phyloP scores from a whole-genome alignment of 2,797 vertebrate genomes.

The Erithacus rubecula region DNA sequence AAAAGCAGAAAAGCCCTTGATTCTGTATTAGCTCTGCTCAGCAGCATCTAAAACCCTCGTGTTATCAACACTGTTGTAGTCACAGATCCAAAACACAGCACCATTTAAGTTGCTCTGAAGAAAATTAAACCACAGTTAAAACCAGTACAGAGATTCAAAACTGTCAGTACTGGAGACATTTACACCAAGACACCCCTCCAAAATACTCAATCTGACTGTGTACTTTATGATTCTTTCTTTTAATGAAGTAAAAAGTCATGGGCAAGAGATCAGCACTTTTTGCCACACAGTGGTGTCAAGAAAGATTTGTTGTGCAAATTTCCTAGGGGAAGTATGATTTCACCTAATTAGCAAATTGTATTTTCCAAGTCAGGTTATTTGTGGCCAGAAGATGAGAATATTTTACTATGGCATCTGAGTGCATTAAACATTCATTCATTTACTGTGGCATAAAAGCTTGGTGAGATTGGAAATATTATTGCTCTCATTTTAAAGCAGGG shows the following conservation, averaged over 20 bases:
- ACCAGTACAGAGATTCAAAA: not conserved
- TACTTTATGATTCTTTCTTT: not conserved
- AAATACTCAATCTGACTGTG: not conserved
- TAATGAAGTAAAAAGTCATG: not conserved
- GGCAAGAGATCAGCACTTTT: not conserved
- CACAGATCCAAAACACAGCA: not conserved
- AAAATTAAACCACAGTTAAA: not conserved
- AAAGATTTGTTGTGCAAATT: not conserved
- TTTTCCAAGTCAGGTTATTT: not conserved
- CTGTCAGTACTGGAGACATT: not conserved
- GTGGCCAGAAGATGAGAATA: not conserved
- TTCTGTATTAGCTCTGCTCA: fast-evolving
- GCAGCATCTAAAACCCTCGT: not conserved
- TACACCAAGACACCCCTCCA: not conserved
- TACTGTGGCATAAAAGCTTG: not conserved
- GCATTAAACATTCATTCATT: not conserved
- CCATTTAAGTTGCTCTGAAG: not conserved
- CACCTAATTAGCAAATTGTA: not conserved
- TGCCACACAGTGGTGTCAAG: not conserved
- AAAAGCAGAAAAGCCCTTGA: not conserved
- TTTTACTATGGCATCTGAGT: not conserved
- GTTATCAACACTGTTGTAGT: not conserved
- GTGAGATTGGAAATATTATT: not conserved
- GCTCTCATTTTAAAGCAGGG: not conserved
- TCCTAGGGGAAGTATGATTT: not conserved